Percentiles rank a stretch among this genome's conserved stretches.
Evolutionary conservation across 2,888 invertebrate genomes (phyloP).

Genomic region (Tenthredo notha): DNA sequence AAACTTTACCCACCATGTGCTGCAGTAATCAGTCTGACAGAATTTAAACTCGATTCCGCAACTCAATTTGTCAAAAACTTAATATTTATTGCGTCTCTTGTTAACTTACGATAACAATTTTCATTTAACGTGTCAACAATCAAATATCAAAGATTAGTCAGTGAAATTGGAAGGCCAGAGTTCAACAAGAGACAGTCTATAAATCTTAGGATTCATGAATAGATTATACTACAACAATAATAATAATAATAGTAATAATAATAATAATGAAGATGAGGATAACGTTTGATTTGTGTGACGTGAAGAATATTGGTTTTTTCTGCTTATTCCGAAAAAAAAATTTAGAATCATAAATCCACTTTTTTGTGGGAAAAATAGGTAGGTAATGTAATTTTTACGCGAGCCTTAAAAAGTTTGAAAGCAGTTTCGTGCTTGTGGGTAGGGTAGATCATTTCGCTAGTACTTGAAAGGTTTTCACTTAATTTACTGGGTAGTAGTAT

Average conservation of each 20-base stretch:
- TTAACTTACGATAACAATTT: neutral
- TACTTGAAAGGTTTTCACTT: slow-evolving; percentile 19
- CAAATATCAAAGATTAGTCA: neutral
- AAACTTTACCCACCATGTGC: slow-evolving; percentile 16
- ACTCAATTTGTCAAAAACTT: slow-evolving; percentile 1
- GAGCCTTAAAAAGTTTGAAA: slow-evolving; percentile 5
- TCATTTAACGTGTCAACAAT: neutral
- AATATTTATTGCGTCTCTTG: slow-evolving; percentile 13
- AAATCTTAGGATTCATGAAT: neutral
- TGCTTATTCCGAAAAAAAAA: neutral
- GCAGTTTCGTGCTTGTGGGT: slow-evolving; percentile 5
- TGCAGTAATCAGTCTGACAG: slow-evolving; percentile 20
- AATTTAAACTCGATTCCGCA: slow-evolving; percentile 13
- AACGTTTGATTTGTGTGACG: neutral
- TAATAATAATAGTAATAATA: neutral
- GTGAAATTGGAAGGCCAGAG: neutral
- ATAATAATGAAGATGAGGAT: neutral
- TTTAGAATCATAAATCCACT: neutral
- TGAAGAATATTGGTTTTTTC: neutral
- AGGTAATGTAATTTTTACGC: slow-evolving; percentile 13
- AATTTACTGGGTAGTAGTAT: neutral
- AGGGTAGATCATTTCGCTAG: neutral
- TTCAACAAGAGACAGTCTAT: neutral
- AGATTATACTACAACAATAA: neutral
- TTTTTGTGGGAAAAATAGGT: neutral